Evolutionary conservation across 2,113 vertebrate species (phyloP).

Genomic region (Rafetus swinhoei): DNA sequence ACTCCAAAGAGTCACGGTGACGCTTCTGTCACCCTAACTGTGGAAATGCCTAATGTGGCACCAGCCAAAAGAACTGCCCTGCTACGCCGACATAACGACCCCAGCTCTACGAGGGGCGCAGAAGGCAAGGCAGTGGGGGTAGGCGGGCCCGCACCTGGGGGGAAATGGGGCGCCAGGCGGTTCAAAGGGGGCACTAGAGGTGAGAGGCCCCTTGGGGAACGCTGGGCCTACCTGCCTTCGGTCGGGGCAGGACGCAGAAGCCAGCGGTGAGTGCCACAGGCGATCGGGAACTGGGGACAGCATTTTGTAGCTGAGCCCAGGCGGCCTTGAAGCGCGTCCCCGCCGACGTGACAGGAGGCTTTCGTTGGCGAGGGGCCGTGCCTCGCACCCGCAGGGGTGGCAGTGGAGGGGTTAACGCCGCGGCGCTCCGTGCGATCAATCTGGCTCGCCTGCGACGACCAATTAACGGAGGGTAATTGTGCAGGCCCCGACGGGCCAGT

Average conservation of each 20-base stretch:
- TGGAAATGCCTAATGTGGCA: too few species aligned
- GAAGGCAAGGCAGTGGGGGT: too few species aligned
- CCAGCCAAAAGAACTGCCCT: too few species aligned
- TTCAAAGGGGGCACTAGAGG: not conserved
- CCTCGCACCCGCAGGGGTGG: not conserved
- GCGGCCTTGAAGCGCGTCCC: not conserved
- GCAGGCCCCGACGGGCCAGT: conserved; percentile 70
- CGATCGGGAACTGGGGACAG: not conserved
- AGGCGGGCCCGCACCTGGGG: too few species aligned
- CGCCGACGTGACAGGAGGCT: not conserved
- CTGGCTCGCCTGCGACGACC: conserved; percentile 60
- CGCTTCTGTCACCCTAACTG: too few species aligned
- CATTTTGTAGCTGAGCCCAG: not conserved
- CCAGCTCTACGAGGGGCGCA: too few species aligned
- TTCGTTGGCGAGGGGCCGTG: not conserved
- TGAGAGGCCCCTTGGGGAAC: not conserved
- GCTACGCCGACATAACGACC: too few species aligned
- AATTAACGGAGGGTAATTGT: conserved; percentile 72
- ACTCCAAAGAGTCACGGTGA: too few species aligned
- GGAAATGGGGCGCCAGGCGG: not conserved
- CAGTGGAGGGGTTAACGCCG: conserved; percentile 45
- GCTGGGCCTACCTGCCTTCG: not conserved
- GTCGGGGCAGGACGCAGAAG: too few species aligned
- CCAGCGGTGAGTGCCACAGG: not conserved
- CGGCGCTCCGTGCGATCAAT: conserved; percentile 44